Conservation (phyloP, 2,113 vertebrate species). For the Spheniscus mendiculus region DNA sequence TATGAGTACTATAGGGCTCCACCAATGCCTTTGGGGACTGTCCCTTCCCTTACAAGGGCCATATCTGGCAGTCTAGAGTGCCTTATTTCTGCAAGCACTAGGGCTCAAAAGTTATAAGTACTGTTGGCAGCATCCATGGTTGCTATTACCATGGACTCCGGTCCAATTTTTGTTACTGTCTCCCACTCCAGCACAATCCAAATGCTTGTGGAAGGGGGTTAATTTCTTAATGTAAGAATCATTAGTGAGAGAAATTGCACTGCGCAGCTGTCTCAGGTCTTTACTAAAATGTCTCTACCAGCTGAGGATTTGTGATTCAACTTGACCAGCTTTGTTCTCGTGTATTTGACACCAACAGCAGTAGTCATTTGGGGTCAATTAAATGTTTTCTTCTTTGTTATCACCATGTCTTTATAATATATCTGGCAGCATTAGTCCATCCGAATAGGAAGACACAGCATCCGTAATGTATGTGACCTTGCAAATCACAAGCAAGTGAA, state of each 20-base stretch:
- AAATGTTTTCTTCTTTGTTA: slow-evolving; percentile 57
- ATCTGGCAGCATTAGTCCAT: slow-evolving; percentile 18
- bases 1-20: not conserved
- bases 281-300: slow-evolving; percentile 27
- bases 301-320: slow-evolving; percentile 30
- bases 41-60: not conserved
- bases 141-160: not conserved
- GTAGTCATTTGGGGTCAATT: slow-evolving; percentile 51
- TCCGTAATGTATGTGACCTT: slow-evolving; percentile 15
- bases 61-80: not conserved
- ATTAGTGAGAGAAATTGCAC: slow-evolving; percentile 68
- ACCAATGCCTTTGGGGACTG: not conserved
- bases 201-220: slow-evolving; percentile 54
- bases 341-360: slow-evolving; percentile 20
- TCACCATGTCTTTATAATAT: slow-evolving; percentile 15
- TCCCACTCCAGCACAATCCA: slow-evolving; percentile 21
- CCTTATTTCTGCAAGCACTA: not conserved
- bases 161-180: slow-evolving; percentile 59
- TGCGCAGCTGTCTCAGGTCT: slow-evolving; percentile 38
- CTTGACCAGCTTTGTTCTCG: slow-evolving; percentile 37
- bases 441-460: not conserved
- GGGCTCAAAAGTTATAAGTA: not conserved
- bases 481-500: not conserved
- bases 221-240: slow-evolving; percentile 70
- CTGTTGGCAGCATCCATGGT: not conserved